These are phyloP conservation scores for Motacilla tschutschensis DNA, from an alignment of 2,113 vertebrate species.

Conservation along the genomic window DNA sequence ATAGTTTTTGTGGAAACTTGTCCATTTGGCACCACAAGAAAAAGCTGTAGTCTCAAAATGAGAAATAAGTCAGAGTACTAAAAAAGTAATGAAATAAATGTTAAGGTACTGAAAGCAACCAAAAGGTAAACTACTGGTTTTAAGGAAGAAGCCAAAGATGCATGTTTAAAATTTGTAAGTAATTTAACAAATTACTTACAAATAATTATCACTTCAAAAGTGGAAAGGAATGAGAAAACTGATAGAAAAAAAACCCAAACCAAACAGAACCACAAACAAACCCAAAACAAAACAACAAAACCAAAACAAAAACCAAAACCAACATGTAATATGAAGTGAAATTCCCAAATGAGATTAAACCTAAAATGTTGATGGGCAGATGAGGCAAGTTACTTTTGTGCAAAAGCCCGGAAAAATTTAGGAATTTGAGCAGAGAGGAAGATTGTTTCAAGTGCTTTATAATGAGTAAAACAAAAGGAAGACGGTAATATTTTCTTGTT, in stretches of 20 bases:
- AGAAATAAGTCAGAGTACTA: neutral
- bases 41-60: neutral
- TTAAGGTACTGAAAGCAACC: neutral
- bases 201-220: neutral
- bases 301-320: neutral
- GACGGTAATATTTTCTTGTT: neutral
- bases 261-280: neutral
- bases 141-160: neutral
- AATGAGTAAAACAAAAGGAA: neutral
- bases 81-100: neutral
- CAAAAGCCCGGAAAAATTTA: neutral
- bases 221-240: neutral
- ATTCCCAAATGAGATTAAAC: neutral
- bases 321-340: neutral
- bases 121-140: neutral
- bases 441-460: neutral
- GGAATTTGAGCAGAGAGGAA: neutral
- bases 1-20: neutral
- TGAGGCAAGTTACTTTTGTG: neutral
- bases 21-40: neutral
- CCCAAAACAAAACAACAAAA: too few relatives aligned
- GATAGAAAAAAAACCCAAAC: neutral
- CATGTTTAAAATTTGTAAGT: neutral
- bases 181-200: neutral
- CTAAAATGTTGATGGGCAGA: neutral